Base-by-base conservation (phyloP, 2,113 vertebrate species). In the Gymnobelideus leadbeateri region DNA sequence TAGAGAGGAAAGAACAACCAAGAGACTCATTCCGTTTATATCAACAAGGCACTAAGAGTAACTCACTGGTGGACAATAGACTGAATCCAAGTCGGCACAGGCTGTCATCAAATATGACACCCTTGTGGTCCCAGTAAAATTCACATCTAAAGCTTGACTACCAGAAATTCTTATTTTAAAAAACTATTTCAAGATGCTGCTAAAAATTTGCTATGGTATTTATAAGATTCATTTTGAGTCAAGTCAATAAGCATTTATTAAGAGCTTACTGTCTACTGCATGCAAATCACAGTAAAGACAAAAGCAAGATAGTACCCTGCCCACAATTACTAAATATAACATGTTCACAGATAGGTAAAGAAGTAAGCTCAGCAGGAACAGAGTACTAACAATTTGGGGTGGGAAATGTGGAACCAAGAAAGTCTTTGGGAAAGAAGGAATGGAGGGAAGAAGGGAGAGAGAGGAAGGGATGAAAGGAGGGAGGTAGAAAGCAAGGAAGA, bases 1-100 rank as follows among this genome's bases (percentile, higher is more conserved):
- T 94, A 96, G 92, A 97, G 55, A 96, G 91, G 93, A 96, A 96
- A 92, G 95, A 96, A 96, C 92, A 51, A 8, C 91, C 94, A 94
- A 94, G 28, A 55, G 51, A 90, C 21, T 93, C 92, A 94, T 94
- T 94, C 96, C 95, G 93, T 93, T 94, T 95, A 55, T 94, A 92
- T 96, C 94, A 97, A 98, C 97, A 98, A 98, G 98, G 98, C 97
- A 98, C 98, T 98, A 96, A 95, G 97, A 96, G 96, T 98, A 96
- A 96, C 95, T 95, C 89, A 91, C 97, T 97, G 97, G 97, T 97
- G 97, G 94, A 98, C 97, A 95, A 94, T 61, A 92, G 89, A 97
- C 84, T 97, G 96, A 94, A 96, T 94, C 54, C 95, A 95, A 97
- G 94, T 97, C 93, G 96, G 97, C 96, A 96, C 28, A n/a, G 95